Conservation (phyloP, 2,797 vertebrate species). For the Sebastes dallii region DNA sequence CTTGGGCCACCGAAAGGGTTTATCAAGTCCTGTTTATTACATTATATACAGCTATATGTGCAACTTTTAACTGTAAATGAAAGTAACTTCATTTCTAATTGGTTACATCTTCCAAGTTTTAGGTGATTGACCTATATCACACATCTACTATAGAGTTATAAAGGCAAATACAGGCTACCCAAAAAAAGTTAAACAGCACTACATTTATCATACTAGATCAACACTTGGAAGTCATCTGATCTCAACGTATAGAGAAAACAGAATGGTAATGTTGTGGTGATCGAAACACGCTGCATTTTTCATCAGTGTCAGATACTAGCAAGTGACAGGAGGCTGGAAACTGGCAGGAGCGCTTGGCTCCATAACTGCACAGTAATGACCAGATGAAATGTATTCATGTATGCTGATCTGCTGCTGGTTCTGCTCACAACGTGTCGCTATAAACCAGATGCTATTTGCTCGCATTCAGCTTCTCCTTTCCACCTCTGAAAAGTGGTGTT, state of each 20-base stretch:
- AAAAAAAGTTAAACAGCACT: slow-evolving; percentile 34
- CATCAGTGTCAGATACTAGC: slow-evolving; percentile 69
- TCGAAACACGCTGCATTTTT: slow-evolving; percentile 68
- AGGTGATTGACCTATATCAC: not conserved
- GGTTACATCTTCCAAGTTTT: not conserved
- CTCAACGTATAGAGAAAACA: slow-evolving; percentile 66
- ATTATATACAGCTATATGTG: not conserved
- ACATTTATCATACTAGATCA: slow-evolving; percentile 71
- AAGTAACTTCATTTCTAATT: not conserved
- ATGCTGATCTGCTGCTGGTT: slow-evolving; percentile 63
- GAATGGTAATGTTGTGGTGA: slow-evolving; percentile 66
- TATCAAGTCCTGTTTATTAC: not conserved
- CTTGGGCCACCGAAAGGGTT: not conserved
- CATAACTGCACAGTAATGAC: slow-evolving; percentile 55
- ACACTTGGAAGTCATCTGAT: slow-evolving; percentile 64
- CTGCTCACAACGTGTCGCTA: slow-evolving; percentile 50
- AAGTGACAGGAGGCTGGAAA: slow-evolving; percentile 76
- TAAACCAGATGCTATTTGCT: slow-evolving; percentile 57
- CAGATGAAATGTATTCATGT: slow-evolving; percentile 69
- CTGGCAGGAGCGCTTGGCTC: slow-evolving; percentile 63
- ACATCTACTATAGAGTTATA: not conserved
- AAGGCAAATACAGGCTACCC: not conserved
- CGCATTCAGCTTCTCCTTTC: slow-evolving; percentile 10
- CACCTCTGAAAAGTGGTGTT: slow-evolving; percentile 10
- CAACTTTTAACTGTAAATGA: not conserved